These are phyloP conservation scores for Amphipoea lucens DNA, from an alignment of 2,888 invertebrate genomes.

Conservation along the genomic window DNA sequence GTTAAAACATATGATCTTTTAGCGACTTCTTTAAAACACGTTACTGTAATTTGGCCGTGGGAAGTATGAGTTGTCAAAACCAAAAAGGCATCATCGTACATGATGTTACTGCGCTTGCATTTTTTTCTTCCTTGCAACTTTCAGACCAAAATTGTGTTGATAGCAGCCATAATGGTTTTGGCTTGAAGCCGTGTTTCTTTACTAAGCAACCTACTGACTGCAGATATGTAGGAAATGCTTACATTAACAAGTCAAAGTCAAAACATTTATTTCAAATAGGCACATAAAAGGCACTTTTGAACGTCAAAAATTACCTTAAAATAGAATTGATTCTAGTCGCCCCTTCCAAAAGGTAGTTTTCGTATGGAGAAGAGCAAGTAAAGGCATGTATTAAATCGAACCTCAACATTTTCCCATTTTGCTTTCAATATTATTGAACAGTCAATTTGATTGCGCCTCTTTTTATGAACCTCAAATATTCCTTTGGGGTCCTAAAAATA, in stretches of 20 bases:
- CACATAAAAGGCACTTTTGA: too few relatives aligned
- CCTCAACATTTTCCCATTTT: neutral
- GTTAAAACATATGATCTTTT: neutral
- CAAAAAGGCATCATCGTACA: constrained; percentile 18
- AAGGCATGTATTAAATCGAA: neutral
- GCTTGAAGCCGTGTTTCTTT: neutral
- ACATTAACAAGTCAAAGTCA: neutral
- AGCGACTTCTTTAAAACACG: neutral
- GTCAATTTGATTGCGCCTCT: too few relatives aligned
- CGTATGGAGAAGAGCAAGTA: too few relatives aligned
- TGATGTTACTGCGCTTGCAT: neutral
- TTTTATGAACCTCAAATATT: too few relatives aligned
- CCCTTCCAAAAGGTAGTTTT: too few relatives aligned
- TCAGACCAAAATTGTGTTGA: neutral
- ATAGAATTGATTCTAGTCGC: too few relatives aligned
- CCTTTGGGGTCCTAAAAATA: too few relatives aligned
- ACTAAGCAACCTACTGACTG: neutral
- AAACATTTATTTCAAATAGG: too few relatives aligned
- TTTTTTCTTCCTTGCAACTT: constrained; percentile 14
- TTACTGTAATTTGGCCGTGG: neutral
- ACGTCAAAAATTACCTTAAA: too few relatives aligned
- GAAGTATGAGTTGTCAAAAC: constrained; percentile 8
- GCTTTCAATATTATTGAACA: neutral
- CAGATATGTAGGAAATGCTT: neutral
- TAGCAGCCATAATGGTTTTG: neutral